These are phyloP conservation scores for Rhinogobius similis DNA, from an alignment of 2,113 vertebrate genomes.

Conservation along the genomic window DNA sequence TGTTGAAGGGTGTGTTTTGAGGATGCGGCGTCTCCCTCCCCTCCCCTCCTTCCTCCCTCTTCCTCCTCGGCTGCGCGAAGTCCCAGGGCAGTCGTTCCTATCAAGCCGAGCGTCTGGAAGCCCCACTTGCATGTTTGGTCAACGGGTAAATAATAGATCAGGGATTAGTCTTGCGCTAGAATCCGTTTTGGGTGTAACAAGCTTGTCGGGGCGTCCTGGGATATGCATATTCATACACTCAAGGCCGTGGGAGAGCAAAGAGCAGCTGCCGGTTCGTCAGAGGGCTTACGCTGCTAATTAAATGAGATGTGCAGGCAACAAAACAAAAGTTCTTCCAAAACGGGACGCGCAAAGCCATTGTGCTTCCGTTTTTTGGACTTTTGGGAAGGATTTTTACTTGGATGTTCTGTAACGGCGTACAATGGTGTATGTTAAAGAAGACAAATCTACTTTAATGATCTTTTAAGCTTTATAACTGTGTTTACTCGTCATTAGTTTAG, in stretches of 20 bases:
- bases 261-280: constrained; percentile 75
- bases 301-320: constrained; percentile 76
- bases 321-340: constrained; percentile 67
- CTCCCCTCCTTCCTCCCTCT: constrained; percentile 41
- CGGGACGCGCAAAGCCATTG: constrained; percentile 13
- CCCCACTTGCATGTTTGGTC: constrained; percentile 82
- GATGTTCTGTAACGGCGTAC: too few species aligned
- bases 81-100: constrained; percentile 77
- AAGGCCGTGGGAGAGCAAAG: constrained; percentile 76
- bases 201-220: constrained; percentile 71
- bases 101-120: constrained; percentile 77
- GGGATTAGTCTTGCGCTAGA: constrained; percentile 80
- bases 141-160: constrained; percentile 85
- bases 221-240: constrained; percentile 80
- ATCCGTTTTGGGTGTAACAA: constrained; percentile 80
- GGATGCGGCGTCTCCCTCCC: constrained; percentile 31
- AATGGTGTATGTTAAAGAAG: too few species aligned
- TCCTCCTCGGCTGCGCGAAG: constrained; percentile 45
- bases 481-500: too few species aligned
- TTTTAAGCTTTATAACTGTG: too few species aligned
- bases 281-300: constrained; percentile 78
- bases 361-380: background rate
- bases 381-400: too few species aligned
- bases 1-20: constrained; percentile 44
- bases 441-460: too few species aligned